Base-by-base conservation (phyloP, 2,113 vertebrate species). In the Synchiropus splendidus region DNA sequence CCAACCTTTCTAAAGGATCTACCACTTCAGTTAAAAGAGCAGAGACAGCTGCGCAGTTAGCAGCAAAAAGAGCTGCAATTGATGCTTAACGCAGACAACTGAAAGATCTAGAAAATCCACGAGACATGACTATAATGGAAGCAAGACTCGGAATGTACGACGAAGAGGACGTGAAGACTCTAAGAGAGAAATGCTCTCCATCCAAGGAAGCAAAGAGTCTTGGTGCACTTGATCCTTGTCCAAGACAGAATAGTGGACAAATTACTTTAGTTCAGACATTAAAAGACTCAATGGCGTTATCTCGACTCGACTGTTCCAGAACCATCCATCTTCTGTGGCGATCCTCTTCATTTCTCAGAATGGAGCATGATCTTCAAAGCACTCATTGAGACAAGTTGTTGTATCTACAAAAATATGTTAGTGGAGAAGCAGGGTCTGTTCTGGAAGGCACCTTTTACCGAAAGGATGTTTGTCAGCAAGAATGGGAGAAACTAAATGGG, bases 51-150 rank as follows among this genome's bases (percentile, higher is more conserved):
- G 37, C 55, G 14, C 47, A 40, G 31, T 5, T 51, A 18, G 48
- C 21, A 9, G 21, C 48, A 41, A 51, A 51, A 33, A 41, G 15
- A 41, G 13, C 33, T 13, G 48, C 32, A 4, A 51, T 50, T 36
- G 48, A 46, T 12, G 55, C 36, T 15, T 42, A 42, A 13, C 18
- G 32, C 21, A 36, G 51, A 17, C 21, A 58, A 16, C 27, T 51
- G 21, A 51, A 46, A 40, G 41, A n/a, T 12, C 42, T 36, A n/a
- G 48, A 51, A 51, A 58, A 58, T 16, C 36, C 49, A 30, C 44
- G 47, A 50, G 48, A 45, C 31, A 27, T 58, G 33, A 21, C 35
- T 12, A 36, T 51, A 2, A 51, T 50, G 1, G 2, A 57, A 27
- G 46, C 48, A 51, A 46, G 32, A 0, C 5, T n/a, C n/a, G n/a